These are phyloP conservation scores for Macrophya alboannulata DNA, from an alignment of 2,888 invertebrate genomes.

Conservation along the genomic window DNA sequence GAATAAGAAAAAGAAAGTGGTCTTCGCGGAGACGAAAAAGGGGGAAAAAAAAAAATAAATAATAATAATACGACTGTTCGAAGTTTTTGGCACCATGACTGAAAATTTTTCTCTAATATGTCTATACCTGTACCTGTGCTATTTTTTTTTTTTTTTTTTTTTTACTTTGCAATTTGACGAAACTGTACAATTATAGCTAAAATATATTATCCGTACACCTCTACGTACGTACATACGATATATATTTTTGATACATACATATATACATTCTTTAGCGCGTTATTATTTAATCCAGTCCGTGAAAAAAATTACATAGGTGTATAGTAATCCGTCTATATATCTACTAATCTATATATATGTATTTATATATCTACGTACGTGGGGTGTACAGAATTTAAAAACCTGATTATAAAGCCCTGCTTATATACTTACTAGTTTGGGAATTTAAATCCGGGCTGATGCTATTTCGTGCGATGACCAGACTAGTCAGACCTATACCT, in stretches of 20 bases:
- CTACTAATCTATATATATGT: not conserved
- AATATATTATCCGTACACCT: no score
- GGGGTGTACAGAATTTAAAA: conserved; percentile 18
- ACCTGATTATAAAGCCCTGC: not conserved
- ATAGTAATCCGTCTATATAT: not conserved
- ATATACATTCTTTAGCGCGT: no score
- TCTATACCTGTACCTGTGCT: no score
- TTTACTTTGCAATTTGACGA: no score
- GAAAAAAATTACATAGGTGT: not conserved
- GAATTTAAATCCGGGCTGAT: conserved; percentile 19
- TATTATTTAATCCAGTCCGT: no score
- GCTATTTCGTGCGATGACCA: conserved; percentile 47
- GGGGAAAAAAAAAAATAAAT: not conserved
- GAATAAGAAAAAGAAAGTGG: conserved; percentile 9
- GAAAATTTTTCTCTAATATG: no score
- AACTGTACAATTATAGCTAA: no score
- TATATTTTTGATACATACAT: no score
- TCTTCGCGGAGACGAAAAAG: not conserved
- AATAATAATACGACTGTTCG: not conserved
- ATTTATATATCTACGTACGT: conserved; percentile 5
- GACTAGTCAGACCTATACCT: not conserved
- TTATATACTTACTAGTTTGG: not conserved
- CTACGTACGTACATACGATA: no score
- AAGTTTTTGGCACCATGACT: no score
- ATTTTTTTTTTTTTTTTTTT: no score